These are phyloP conservation scores for Raja brachyura DNA, from an alignment of 2,113 vertebrate species.

Conservation along the genomic window DNA sequence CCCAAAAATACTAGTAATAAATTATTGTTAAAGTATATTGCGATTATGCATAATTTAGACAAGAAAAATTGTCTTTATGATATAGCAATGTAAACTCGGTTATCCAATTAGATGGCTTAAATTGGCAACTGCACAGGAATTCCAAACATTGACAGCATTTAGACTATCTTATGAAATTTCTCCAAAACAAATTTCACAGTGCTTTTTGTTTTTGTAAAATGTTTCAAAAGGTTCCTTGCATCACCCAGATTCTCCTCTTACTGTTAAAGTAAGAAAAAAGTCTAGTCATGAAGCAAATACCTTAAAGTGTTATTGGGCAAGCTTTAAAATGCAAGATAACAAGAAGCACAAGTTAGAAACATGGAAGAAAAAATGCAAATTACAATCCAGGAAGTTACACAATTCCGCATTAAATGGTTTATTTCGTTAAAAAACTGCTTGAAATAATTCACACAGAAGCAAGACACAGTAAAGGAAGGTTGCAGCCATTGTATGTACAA, in stretches of 20 bases:
- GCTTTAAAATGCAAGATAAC: conserved; percentile 77
- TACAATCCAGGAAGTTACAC: conserved; percentile 53
- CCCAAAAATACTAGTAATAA: neutral
- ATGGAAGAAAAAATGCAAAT: conserved; percentile 56
- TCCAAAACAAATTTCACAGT: conserved; percentile 23
- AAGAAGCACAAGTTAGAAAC: conserved; percentile 66
- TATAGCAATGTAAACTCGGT: neutral
- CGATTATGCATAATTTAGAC: neutral
- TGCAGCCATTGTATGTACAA: conserved; percentile 37
- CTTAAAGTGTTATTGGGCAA: conserved; percentile 79
- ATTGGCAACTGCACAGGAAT: neutral
- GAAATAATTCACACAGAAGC: conserved; percentile 56
- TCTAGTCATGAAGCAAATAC: conserved; percentile 67
- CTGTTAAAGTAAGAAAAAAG: conserved; percentile 55
- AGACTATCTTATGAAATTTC: neutral
- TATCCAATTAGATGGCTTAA: neutral
- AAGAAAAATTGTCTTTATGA: neutral
- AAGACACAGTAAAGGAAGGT: conserved; percentile 66
- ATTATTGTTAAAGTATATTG: neutral
- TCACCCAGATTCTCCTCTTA: conserved; percentile 67
- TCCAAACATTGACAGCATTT: neutral
- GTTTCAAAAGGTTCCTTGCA: conserved; percentile 36
- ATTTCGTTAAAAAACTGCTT: conserved; percentile 48
- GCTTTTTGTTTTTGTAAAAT: conserved; percentile 25
- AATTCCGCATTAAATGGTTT: conserved; percentile 53